Base-by-base conservation (phyloP, 1,140 invertebrate species). In the Spodoptera litura region DNA sequence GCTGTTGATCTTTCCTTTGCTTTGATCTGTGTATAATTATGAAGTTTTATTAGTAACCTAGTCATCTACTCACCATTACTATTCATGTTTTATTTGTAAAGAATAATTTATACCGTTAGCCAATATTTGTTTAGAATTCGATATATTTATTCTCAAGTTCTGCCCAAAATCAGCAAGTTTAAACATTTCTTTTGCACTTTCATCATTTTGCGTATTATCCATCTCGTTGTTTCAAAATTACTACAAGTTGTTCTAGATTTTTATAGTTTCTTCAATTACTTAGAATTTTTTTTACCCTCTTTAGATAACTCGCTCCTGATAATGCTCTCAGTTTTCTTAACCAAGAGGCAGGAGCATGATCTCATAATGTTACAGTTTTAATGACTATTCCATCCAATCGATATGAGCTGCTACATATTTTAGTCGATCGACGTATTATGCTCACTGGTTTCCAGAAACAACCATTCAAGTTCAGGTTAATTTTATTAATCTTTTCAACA, bases 1-100 rank as follows among this genome's bases (percentile, higher is more conserved):
- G 12, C 81, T 82, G 2, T 13, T 27, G 55, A 10, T 44, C 9
- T 66, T 77, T 64, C 12, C 64, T 59, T 73, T 79, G n/a, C 38
- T 9, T 44, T 77, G 73, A 35, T 72, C 66, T 49, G 56, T 56
- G 55, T 25, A 12, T 11, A n/a, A 44, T 38, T 4, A 15, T 35
- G 11, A 15, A n/a, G 12, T 15, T n/a, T 55, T 56, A 20, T 56
- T 25, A 56, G 4, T 20, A 13, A 44, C 9, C 38, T 44, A 44
- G 1, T 20, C 20, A 20, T 20, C 20, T 44, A 44, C 9, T 44
- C 5, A 44, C 38, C 38, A 44, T 2, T 44, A 6, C 38, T 9
- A 6, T 44, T 44, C 9, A 9, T 44, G 38, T 44, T 44, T 44
- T 4, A 44, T 44, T 44, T 44, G 31, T 15, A 64, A 13, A 2